Base-by-base conservation (phyloP, 1,140 invertebrate species). In the Drosophila sturtevanti region DNA sequence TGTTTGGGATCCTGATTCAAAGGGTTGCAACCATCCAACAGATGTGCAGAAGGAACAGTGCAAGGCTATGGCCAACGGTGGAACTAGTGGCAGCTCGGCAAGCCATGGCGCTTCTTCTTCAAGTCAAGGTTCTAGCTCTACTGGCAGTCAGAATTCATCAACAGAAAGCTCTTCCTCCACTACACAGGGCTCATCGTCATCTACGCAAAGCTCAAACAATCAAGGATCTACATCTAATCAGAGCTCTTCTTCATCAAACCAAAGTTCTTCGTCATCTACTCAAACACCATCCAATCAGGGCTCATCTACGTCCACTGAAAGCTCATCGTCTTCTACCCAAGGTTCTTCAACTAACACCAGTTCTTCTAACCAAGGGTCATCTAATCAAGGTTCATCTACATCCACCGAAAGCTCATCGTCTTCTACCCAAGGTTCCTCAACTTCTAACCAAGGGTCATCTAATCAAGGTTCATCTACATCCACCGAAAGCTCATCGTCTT, bases 1-100 rank as follows among this genome's bases (percentile, higher is more conserved):
- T 2, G 93, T 93, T 18, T 93, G 93, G 92, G 93, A 93, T 82
- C 79, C 92, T 10, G 74, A 77, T 37, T 69, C 92, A 0, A 86
- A 90, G 64, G 93, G 92, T 24, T 93, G 93, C 67, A 92, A 91
- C 55, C 79, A 89, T 69, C 93, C 95, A 56, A 95, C 94, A 91
- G 94, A 95, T 91, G 92, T 93, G 11, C 79, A 93, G 1, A 90
- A 92, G 22, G 79, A 93, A 67, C 92, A 92, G 11, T 96, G 95
- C 87, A 92, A 63, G 16, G 93, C 94, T 74, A 92, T 91, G 90
- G 76, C 84, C 0, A 86, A 12, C 60, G 68, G 74, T 59, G 67
- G 21, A 9, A 62, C 60, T 22, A 68, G 52, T 10, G 63, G 74
- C 44, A 69, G 2, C 1, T 77, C 79, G 0, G 55, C 58, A 0